Conservation (phyloP, 2,113 vertebrate species). For the Semicossyphus pulcher region DNA sequence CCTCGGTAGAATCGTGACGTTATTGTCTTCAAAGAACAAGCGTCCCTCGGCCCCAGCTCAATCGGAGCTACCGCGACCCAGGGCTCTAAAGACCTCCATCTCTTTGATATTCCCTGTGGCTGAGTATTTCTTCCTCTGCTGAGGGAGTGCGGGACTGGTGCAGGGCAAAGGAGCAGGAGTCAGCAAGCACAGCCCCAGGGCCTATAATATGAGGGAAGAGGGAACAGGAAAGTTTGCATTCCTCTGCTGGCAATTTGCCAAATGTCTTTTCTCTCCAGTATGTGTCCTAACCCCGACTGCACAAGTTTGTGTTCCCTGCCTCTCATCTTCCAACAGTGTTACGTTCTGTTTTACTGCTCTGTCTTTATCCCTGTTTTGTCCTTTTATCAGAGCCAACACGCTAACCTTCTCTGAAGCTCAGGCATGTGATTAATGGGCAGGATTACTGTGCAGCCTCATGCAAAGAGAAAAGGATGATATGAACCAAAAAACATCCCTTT, state of each 20-base stretch:
- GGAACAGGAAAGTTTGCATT: constrained; percentile 69
- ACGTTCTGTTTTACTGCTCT: background rate
- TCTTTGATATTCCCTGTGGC: constrained; percentile 24
- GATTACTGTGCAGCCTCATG: constrained; percentile 29
- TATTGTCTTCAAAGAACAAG: constrained; percentile 14
- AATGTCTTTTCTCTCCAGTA: background rate
- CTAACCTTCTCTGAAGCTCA: constrained; percentile 13
- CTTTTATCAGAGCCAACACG: background rate
- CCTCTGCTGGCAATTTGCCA: constrained; percentile 34
- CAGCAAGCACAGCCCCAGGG: constrained; percentile 54
- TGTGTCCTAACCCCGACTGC: background rate
- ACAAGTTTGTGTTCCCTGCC: background rate
- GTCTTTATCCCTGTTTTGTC: constrained; percentile 10
- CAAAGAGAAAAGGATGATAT: constrained; percentile 10
- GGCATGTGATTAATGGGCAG: constrained; percentile 49
- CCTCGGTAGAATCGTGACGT: constrained; percentile 2
- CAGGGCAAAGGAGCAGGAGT: constrained; percentile 42
- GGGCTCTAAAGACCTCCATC: background rate
- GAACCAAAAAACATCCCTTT: background rate
- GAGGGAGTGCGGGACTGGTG: constrained; percentile 1
- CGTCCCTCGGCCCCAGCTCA: constrained; percentile 27
- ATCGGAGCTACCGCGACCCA: constrained; percentile 18
- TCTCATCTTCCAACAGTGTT: background rate
- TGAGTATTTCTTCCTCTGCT: constrained; percentile 32
- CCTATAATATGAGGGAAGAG: constrained; percentile 46